Percentiles rank a stretch among this genome's conserved stretches.
These are phyloP conservation scores for Apostichopus japonicus DNA, from an alignment of 35 echinoderm and acorn worm species.

Conservation along the genomic window DNA sequence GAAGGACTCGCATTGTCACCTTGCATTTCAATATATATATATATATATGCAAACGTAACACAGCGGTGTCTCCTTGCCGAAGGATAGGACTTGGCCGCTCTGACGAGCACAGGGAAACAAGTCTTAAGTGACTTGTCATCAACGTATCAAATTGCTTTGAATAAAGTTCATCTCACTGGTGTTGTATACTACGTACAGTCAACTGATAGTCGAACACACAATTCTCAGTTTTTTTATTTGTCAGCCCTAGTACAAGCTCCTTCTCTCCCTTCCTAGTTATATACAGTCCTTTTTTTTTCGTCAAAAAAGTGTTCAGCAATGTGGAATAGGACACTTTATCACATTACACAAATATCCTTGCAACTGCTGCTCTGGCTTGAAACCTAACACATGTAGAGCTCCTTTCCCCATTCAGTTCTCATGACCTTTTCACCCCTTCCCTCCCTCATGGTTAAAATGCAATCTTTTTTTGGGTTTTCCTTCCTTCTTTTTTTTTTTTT, in stretches of 20 bases:
- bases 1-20: too few species aligned
- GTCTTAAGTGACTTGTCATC: too few species aligned
- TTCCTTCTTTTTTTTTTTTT: background rate
- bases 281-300: background rate
- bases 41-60: too few species aligned
- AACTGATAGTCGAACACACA: too few species aligned
- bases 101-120: too few species aligned
- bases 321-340: background rate
- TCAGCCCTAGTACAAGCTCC: background rate
- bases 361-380: background rate
- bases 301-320: background rate
- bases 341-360: background rate
- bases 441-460: conserved; percentile 18
- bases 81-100: too few species aligned
- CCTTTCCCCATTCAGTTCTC: conserved; percentile 37
- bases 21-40: too few species aligned
- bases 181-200: too few species aligned
- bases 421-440: conserved; percentile 51
- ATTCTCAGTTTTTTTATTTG: background rate
- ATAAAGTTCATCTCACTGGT: too few species aligned
- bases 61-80: too few species aligned
- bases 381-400: conserved; percentile 2
- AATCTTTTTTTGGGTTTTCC: background rate
- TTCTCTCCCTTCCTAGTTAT: background rate
- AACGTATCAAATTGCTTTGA: too few species aligned